A percentile compares a stretch with the other conserved stretches of the same genome.
phyloP scores from a whole-genome alignment of 2,888 invertebrate genomes.

The Branchellion lobata region DNA sequence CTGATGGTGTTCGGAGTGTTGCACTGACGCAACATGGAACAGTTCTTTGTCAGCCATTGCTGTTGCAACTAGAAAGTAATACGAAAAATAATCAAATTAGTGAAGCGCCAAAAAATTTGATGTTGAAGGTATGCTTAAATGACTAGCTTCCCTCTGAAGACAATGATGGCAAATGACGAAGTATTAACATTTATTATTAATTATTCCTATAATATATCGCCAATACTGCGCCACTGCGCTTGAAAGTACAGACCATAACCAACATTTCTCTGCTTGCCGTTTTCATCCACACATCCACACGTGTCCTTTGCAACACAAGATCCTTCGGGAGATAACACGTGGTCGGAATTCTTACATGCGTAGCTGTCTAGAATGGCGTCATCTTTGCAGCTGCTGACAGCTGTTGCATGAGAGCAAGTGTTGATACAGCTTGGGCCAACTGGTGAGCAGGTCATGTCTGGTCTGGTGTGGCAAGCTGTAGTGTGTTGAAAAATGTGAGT shows the following conservation, averaged over 20 bases:
- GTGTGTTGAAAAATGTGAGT: not conserved
- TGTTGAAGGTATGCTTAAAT: too few species aligned
- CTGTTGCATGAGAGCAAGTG: not conserved
- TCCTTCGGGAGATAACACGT: not conserved
- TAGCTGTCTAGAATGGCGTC: constrained; percentile 4
- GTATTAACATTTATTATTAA: too few species aligned
- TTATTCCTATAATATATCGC: too few species aligned
- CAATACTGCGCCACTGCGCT: too few species aligned
- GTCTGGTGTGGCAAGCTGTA: not conserved
- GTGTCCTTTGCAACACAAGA: not conserved
- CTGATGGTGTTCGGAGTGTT: not conserved
- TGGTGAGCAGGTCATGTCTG: not conserved
- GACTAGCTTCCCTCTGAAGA: too few species aligned
- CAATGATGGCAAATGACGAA: too few species aligned
- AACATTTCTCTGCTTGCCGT: not conserved
- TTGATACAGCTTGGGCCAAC: constrained; percentile 17
- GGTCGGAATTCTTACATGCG: not conserved
- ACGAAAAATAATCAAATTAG: not conserved
- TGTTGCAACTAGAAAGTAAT: not conserved
- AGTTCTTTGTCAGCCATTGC: not conserved
- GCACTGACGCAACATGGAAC: not conserved
- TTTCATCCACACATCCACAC: constrained; percentile 27
- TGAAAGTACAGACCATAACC: too few species aligned
- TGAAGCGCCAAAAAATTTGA: not conserved
- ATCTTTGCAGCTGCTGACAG: not conserved